Evolutionary conservation across 2,113 vertebrate genomes (phyloP).

Genomic region (Cricetomys ansorgei): DNA sequence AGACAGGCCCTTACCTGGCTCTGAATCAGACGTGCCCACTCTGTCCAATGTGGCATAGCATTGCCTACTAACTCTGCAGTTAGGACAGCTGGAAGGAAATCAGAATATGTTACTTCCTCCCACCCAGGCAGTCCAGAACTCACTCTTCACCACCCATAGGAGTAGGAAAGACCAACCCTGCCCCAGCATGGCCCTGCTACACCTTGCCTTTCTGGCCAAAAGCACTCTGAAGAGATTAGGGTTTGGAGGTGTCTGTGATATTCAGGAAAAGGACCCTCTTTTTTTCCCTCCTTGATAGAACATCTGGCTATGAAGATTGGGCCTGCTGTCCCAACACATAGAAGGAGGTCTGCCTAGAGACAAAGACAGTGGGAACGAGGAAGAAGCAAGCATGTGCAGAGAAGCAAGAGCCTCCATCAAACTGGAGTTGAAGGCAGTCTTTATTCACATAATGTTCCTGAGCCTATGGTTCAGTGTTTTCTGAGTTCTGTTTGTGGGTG

Average conservation of each 20-base stretch:
- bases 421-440: background rate
- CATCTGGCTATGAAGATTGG: background rate
- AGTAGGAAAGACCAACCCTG: background rate
- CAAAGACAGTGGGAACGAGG: background rate
- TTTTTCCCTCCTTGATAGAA: background rate
- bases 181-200: background rate
- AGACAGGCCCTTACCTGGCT: background rate
- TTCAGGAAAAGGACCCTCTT: background rate
- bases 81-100: background rate
- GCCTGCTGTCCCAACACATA: rapidly evolving
- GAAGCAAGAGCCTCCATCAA: background rate
- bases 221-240: rapidly evolving
- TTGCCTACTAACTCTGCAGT: rapidly evolving
- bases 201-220: background rate
- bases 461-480: too few species aligned
- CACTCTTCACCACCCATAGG: background rate
- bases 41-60: background rate
- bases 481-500: background rate
- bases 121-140: rapidly evolving
- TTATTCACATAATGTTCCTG: background rate
- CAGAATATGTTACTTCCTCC: rapidly evolving
- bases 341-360: background rate
- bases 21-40: rapidly evolving
- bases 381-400: background rate
- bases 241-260: background rate